Conservation (phyloP, 2,797 vertebrate genomes). For the Catostomus latipinnis region DNA sequence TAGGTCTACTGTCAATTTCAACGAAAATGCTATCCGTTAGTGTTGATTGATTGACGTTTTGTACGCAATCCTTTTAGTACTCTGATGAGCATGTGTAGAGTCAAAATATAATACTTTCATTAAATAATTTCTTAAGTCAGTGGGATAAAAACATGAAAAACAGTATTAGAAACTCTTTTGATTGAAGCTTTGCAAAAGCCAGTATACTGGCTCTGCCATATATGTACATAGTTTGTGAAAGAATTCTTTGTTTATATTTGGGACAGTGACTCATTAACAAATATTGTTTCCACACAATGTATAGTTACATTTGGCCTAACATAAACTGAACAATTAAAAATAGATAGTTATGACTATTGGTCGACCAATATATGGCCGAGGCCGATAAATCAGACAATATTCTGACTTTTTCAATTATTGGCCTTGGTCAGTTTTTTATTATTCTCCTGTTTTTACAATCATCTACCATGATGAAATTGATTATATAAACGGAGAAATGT, state of each 20-base stretch:
- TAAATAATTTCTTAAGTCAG: too few relatives aligned
- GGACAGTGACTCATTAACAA: not conserved
- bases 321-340: not conserved
- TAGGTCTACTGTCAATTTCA: not conserved
- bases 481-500: too few relatives aligned
- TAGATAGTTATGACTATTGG: not conserved
- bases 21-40: not conserved
- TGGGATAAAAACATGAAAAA: not conserved
- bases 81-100: too few relatives aligned
- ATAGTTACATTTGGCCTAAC: not conserved
- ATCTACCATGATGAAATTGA: too few relatives aligned
- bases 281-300: not conserved
- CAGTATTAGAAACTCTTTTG: not conserved
- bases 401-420: too few relatives aligned
- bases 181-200: not conserved
- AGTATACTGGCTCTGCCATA: constrained; percentile 1
- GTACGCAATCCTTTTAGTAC: not conserved
- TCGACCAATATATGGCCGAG: too few relatives aligned
- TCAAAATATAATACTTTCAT: not conserved
- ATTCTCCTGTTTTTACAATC: too few relatives aligned
- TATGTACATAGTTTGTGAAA: constrained; percentile 6
- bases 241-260: not conserved
- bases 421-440: too few relatives aligned
- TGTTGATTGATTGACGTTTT: not conserved
- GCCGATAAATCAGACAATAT: not conserved